Conservation (phyloP, 2,113 vertebrate genomes). For the Sitta europaea region DNA sequence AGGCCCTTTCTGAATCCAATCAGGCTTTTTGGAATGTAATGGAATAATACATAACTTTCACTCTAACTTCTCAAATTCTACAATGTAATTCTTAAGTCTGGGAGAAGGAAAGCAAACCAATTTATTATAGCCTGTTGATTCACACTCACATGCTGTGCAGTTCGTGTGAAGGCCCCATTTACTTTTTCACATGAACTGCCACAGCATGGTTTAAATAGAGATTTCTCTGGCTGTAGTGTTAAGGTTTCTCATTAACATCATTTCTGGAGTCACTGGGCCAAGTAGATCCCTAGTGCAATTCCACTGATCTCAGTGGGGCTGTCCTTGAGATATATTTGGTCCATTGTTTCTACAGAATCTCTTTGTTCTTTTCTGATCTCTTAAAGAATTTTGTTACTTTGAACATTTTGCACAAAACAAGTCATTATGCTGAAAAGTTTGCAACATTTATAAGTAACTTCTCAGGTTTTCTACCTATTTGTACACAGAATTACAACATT, state of each 20-base stretch:
- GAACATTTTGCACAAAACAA: background rate
- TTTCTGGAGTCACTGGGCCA: slow-evolving; percentile 60
- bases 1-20: background rate
- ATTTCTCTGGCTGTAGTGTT: slow-evolving; percentile 54
- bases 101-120: slow-evolving; percentile 38
- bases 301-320: slow-evolving; percentile 62
- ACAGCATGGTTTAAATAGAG: slow-evolving; percentile 70
- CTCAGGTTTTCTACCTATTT: background rate
- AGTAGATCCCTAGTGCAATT: slow-evolving; percentile 54
- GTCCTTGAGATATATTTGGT: slow-evolving; percentile 42
- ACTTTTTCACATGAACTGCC: slow-evolving; percentile 70
- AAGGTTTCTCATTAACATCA: slow-evolving; percentile 66
- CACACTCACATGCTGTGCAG: slow-evolving; percentile 65
- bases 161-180: slow-evolving; percentile 66
- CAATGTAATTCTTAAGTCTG: slow-evolving; percentile 32
- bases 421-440: background rate
- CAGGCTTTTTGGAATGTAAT: background rate
- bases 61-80: slow-evolving; percentile 4
- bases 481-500: background rate
- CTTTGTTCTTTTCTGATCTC: slow-evolving; percentile 48
- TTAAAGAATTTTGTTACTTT: slow-evolving; percentile 48
- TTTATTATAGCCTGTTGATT: slow-evolving; percentile 67
- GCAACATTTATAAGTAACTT: background rate
- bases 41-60: background rate
- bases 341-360: slow-evolving; percentile 42